Evolutionary conservation across 2,113 vertebrate species (phyloP), one percentile per base, ranked within the genome.

Genomic region (Paracanthobrama guichenoti): DNA sequence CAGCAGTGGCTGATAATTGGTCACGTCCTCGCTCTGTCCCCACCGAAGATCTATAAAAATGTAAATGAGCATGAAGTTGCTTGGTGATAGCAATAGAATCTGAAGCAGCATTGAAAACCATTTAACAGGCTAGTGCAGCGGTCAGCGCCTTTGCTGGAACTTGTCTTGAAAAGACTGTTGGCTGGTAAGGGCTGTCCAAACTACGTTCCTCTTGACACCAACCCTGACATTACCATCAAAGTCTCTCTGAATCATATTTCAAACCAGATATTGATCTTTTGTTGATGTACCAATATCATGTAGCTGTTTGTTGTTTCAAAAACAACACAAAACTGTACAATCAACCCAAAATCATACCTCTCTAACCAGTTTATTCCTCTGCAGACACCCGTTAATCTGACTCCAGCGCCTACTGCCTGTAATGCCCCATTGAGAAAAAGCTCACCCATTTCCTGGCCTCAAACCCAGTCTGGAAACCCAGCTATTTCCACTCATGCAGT

Each of bases 1-100:
- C 91, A 88, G 88, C 89, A 71, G 85, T 90, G 88, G 86, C 84
- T 90, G 87, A 93, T 92, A 93, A 92, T 94, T 94, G 92, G 91
- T 91, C 90, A 89, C 90, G 90, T 91, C 90, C 83, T 14, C 82
- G 18, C 87, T 87, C 87, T 84, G 84, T 91, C 83, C 92, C 91
- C 31, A 85, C 89, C 26, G 88, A 87, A 90, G 88, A 89, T 88
- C 90, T 92, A 92, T 94, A 92, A 94, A 94, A 90, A 94, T 94
- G 91, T 90, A 93, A 94, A 94, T 93, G 89, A 92, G 88, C 89
- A 86, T 22, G 46, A 39, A 48, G 60, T 53, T 14, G n/a, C 64
- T 46, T 18, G 72, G 50, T 59, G 42, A 71, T 69, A 83, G 80
- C 78, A 26, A 50, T 44, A 46, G 71, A 69, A 85, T 87, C 83